phyloP scores from a whole-genome alignment of 2,113 vertebrate genomes.

The Echinops telfairi region DNA sequence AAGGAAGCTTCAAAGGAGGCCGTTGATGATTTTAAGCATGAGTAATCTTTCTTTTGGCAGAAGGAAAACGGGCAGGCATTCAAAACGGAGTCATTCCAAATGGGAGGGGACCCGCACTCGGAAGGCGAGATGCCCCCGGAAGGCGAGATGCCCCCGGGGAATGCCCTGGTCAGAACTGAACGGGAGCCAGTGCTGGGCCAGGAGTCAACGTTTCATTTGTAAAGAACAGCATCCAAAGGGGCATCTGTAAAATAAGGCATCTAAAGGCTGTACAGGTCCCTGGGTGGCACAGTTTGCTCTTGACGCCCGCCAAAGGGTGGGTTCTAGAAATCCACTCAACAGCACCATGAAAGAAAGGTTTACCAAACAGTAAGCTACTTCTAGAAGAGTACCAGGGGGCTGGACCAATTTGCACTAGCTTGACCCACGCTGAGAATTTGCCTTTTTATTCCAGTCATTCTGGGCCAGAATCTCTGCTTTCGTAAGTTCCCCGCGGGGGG shows the following conservation, averaged over 20 bases:
- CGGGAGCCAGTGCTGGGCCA: background rate
- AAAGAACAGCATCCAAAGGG: no score
- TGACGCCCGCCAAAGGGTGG: background rate
- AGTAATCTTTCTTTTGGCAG: background rate
- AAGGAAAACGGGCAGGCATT: background rate
- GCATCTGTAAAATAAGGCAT: background rate
- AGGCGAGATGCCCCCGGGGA: no score
- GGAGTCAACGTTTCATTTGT: background rate
- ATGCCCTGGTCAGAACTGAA: background rate
- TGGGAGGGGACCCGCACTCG: background rate
- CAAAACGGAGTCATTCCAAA: background rate
- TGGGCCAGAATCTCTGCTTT: no score
- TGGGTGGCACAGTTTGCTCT: background rate
- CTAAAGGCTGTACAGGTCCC: no score
- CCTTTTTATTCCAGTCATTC: no score
- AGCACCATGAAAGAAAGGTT: background rate
- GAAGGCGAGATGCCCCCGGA: background rate
- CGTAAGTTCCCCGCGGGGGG: no score
- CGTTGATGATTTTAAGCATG: constrained; percentile 6
- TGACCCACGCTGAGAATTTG: no score
- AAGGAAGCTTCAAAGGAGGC: background rate
- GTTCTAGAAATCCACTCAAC: background rate
- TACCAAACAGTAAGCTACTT: background rate
- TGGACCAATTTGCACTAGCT: no score
- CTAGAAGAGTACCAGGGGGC: background rate